Evolutionary conservation across 1,140 invertebrate species (phyloP), one percentile per base, ranked within the genome.

Genomic region (Drosophila ficusphila): DNA sequence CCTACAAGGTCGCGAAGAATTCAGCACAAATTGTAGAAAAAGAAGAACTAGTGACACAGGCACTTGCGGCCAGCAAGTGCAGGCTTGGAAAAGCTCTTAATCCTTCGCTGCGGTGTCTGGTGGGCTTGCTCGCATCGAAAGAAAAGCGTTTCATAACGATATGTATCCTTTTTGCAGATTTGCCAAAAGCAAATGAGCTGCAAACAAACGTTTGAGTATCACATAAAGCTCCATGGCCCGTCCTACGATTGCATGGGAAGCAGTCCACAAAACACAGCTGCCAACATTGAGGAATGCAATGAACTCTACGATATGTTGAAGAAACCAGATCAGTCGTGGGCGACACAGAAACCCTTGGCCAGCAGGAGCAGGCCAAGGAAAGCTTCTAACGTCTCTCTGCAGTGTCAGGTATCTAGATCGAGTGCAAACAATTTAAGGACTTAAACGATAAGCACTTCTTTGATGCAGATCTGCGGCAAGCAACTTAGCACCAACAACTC

Each of bases 401-500:
- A 85, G 39, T 85, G 79, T 14, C 33, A 36, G 41, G 79, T 83
- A 21, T 4, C 52, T 21, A 8, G 3, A 6, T 23, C 31, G 11
- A 8, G 11, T 0, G 7, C 5, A 41, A 7, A 21, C 8, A n/a
- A 7, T 3, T 3, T 7, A 1, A 23, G 4, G 0, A 2, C n/a
- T 1, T 14, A 44, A 21, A 4, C 8, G 21, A 0, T 12, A 2
- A 25, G 3, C 7, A 7, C 7, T 46, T 9, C 11, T 2, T 14
- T 14, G 7, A n/a, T 64, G 1, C 8, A 90, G 69, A 76, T 82
- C 8, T 90, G 89, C 42, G 27, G 21, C 2, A 90, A 90, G 51
- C 61, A 83, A 18, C 54, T 90, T 1, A 90, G 86, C 41, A 90
- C 85, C 14, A 72, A 19, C 19, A 76, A 75, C 29, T 90, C 89